phyloP scores from a whole-genome alignment of 1,140 invertebrate species.

The Dendroctonus ponderosae region DNA sequence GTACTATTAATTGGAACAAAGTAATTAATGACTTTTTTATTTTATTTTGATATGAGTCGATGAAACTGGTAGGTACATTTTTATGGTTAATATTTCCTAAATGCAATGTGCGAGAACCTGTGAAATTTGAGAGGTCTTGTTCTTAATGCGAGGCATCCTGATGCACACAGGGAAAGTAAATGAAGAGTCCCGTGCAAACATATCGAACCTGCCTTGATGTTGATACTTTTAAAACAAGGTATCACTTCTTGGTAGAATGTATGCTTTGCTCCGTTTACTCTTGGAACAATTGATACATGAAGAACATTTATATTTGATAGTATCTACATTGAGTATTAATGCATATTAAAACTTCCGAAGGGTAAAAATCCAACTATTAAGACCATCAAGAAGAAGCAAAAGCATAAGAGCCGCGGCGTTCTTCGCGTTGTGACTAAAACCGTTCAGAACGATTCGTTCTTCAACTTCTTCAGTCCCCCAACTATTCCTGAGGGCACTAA shows the following conservation, averaged over 20 bases:
- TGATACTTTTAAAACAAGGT: conserved; percentile 9
- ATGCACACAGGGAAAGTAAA: conserved; percentile 19
- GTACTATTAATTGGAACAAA: conserved; percentile 51
- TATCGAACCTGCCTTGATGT: background rate
- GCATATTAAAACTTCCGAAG: background rate
- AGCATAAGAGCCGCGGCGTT: conserved; percentile 92
- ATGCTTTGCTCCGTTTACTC: conserved; percentile 18
- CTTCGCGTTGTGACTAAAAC: conserved; percentile 93
- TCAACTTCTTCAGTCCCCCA: conserved; percentile 97
- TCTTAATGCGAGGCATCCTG: conserved; percentile 14
- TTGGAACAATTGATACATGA: conserved; percentile 2
- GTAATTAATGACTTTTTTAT: background rate
- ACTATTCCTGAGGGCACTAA: conserved; percentile 62
- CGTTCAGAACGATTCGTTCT: conserved; percentile 93
- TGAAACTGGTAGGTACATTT: background rate
- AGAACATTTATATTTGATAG: conserved; percentile 8
- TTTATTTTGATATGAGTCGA: no score
- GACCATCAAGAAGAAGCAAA: conserved; percentile 97
- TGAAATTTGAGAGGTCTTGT: conserved; percentile 2
- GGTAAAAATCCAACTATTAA: conserved; percentile 97
- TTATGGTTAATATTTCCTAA: background rate
- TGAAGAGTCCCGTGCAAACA: conserved; percentile 11
- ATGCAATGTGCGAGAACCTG: background rate
- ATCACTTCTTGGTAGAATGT: conserved; percentile 4
- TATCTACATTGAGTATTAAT: conserved; percentile 13